Evolutionary conservation across 2,797 vertebrate species (phyloP).

Genomic region (Lacerta agilis): DNA sequence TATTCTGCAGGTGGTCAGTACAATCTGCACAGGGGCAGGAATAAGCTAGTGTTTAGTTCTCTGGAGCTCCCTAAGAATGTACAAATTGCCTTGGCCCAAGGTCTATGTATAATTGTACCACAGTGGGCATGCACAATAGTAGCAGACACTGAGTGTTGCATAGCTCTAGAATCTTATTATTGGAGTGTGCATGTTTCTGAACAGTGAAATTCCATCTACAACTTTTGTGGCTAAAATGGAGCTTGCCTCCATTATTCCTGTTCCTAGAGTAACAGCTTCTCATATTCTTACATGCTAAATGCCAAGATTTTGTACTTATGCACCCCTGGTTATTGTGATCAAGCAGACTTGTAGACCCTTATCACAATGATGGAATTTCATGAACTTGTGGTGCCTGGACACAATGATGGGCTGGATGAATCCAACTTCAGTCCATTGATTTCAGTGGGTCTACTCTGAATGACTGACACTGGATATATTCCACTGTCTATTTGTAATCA

Average conservation of each 20-base stretch:
- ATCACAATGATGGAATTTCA: too few relatives aligned
- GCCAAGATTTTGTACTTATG: background rate
- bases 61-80: background rate
- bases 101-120: background rate
- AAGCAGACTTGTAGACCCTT: background rate
- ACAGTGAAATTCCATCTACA: background rate
- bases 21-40: background rate
- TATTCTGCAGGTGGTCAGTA: background rate
- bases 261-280: background rate
- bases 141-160: background rate
- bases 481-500: background rate
- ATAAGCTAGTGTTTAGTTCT: background rate
- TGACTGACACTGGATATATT: background rate
- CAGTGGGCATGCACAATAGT: background rate
- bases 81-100: background rate
- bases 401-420: too few relatives aligned
- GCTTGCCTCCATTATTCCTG: background rate
- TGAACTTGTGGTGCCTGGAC: too few relatives aligned
- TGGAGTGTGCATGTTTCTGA: background rate
- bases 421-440: too few relatives aligned
- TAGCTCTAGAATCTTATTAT: background rate
- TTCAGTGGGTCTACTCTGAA: too few relatives aligned
- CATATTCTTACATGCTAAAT: background rate
- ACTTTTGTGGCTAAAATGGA: background rate
- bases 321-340: background rate